Evolutionary conservation across 2,113 vertebrate genomes (phyloP).

Genomic region (Leucoraja erinaceus): DNA sequence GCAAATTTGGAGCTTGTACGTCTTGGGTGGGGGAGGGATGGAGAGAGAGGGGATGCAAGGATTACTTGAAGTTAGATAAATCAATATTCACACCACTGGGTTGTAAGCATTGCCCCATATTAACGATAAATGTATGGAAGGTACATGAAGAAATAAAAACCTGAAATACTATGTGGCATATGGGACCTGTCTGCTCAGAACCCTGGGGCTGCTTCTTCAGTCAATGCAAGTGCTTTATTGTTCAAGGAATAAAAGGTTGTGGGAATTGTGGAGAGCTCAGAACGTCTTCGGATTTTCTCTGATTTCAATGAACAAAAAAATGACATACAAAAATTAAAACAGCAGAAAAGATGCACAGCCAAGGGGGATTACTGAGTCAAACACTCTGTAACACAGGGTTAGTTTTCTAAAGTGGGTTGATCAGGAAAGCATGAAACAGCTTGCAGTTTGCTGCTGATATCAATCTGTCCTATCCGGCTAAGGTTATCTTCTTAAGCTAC

Average conservation of each 20-base stretch:
- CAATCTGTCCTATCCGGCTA: not conserved
- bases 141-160: not conserved
- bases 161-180: not conserved
- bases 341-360: not conserved
- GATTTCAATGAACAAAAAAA: not conserved
- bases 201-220: not conserved
- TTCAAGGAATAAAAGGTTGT: not conserved
- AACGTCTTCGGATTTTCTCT: not conserved
- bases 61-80: too few species aligned
- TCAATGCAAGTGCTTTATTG: not conserved
- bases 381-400: not conserved
- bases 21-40: too few species aligned
- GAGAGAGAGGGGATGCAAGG: too few species aligned
- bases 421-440: not conserved
- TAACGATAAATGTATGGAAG: too few species aligned
- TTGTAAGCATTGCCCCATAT: too few species aligned
- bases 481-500: not conserved
- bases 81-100: too few species aligned
- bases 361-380: not conserved
- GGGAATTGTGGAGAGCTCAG: not conserved
- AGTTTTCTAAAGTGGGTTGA: not conserved
- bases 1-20: too few species aligned
- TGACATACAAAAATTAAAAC: not conserved
- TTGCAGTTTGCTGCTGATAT: not conserved
- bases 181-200: not conserved